Percentiles rank a stretch among this genome's conserved stretches.
Evolutionary conservation across 2,888 invertebrate species (phyloP).

Genomic region (Griposia aprilina): DNA sequence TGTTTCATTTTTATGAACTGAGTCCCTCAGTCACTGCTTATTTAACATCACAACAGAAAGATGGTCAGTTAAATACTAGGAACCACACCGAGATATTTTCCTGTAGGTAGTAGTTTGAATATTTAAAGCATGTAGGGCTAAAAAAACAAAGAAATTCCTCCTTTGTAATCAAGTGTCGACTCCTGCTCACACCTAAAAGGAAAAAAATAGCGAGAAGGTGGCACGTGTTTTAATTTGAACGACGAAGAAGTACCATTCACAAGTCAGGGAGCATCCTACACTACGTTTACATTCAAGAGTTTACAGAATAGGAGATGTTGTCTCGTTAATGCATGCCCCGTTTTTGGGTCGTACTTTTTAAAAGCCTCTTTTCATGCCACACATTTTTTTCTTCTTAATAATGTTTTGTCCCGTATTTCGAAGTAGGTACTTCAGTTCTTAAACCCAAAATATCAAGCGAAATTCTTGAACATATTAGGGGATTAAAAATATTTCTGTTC

Average conservation of each 20-base stretch:
- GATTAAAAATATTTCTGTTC: constrained; percentile 23
- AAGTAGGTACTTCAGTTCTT: not conserved
- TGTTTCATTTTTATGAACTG: not conserved
- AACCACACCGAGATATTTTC: not conserved
- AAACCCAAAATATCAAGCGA: constrained; percentile 5
- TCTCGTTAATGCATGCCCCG: constrained; percentile 54
- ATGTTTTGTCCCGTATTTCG: constrained; percentile 26
- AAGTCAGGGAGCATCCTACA: constrained; percentile 23
- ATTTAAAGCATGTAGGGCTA: not conserved
- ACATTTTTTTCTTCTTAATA: constrained; percentile 40
- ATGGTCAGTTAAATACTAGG: not conserved
- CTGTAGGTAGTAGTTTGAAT: not conserved
- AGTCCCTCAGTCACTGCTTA: not conserved
- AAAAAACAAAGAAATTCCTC: not conserved
- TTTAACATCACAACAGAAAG: not conserved
- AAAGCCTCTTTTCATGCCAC: constrained; percentile 21
- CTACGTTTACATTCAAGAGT: constrained; percentile 38
- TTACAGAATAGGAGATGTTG: constrained; percentile 57
- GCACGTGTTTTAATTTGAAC: constrained; percentile 58
- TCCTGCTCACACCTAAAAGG: constrained; percentile 3
- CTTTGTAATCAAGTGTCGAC: constrained; percentile 34
- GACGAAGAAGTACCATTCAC: constrained; percentile 41
- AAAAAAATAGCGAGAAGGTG: constrained; percentile 30
- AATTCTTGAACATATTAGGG: constrained; percentile 1
- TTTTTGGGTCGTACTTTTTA: constrained; percentile 48